phyloP scores from a whole-genome alignment of 2,888 invertebrate genomes.

The Plagodis dolabraria region DNA sequence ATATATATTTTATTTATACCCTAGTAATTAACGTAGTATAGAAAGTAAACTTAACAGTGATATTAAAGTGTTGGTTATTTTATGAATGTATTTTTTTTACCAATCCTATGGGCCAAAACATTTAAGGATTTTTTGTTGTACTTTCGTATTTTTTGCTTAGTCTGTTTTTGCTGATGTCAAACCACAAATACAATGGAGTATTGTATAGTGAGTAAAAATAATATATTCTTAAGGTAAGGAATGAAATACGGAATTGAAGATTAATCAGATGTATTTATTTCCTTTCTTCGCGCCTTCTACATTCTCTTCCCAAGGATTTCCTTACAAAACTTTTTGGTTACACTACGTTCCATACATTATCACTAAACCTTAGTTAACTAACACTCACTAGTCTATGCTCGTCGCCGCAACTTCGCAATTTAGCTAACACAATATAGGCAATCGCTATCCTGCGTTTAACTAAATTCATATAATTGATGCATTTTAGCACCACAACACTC shows the following conservation, averaged over 20 bases:
- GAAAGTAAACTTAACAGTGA: constrained; percentile 31
- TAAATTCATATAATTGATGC: constrained; percentile 25
- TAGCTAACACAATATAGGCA: constrained; percentile 7
- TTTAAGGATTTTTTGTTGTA: too few relatives aligned
- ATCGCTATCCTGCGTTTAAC: constrained; percentile 16
- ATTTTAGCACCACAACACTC: constrained; percentile 40
- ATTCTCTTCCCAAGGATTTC: constrained; percentile 31
- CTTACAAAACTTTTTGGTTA: constrained; percentile 57
- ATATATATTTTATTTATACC: constrained; percentile 50
- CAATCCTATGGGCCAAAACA: too few relatives aligned
- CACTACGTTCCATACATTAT: constrained; percentile 50
- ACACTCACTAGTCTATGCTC: constrained; percentile 41
- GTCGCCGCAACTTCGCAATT: constrained; percentile 5
- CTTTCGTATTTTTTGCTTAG: too few relatives aligned
- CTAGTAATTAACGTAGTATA: constrained; percentile 37
- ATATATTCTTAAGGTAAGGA: background rate
- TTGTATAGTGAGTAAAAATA: too few relatives aligned
- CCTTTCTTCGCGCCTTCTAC: constrained; percentile 49
- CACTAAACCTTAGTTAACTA: constrained; percentile 40
- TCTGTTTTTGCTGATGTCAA: too few relatives aligned
- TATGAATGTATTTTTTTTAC: constrained; percentile 7
- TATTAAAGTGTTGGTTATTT: constrained; percentile 54
- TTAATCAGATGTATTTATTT: constrained; percentile 75
- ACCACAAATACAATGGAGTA: too few relatives aligned
- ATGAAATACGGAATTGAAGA: constrained; percentile 47